phyloP scores from a whole-genome alignment of 2,113 vertebrate genomes.

The Lontra canadensis region DNA sequence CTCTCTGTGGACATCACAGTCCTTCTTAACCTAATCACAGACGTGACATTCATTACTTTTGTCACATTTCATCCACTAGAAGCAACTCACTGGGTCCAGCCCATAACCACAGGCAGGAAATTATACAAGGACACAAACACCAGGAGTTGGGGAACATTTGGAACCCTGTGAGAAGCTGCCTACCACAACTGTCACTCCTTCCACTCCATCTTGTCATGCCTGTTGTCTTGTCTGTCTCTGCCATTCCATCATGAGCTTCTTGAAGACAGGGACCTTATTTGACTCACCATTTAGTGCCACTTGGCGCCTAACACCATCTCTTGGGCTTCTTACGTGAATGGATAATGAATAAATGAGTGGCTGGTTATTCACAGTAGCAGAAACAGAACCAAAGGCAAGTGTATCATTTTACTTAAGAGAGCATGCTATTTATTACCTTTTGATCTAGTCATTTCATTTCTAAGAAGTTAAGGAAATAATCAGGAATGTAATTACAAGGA shows the following conservation, averaged over 20 bases:
- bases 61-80: background rate
- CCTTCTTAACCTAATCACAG: background rate
- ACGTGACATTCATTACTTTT: background rate
- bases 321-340: background rate
- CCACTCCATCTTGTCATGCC: background rate
- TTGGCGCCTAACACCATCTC: background rate
- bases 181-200: background rate
- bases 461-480: constrained; percentile 23
- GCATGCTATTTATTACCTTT: background rate
- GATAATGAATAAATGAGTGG: background rate
- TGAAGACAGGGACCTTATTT: background rate
- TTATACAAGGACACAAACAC: background rate
- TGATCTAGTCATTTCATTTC: background rate
- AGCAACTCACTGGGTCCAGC: background rate
- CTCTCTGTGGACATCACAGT: background rate
- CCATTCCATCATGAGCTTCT: background rate
- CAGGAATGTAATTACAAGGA: background rate
- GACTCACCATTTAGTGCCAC: background rate
- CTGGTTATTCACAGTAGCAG: background rate
- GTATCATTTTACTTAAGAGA: background rate
- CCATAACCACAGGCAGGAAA: background rate
- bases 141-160: background rate
- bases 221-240: background rate
- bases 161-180: background rate
- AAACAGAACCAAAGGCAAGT: background rate